Evolutionary conservation across 2,888 invertebrate genomes (phyloP), one percentile per base, ranked within the genome.

Genomic region (Bimastos eiseni): DNA sequence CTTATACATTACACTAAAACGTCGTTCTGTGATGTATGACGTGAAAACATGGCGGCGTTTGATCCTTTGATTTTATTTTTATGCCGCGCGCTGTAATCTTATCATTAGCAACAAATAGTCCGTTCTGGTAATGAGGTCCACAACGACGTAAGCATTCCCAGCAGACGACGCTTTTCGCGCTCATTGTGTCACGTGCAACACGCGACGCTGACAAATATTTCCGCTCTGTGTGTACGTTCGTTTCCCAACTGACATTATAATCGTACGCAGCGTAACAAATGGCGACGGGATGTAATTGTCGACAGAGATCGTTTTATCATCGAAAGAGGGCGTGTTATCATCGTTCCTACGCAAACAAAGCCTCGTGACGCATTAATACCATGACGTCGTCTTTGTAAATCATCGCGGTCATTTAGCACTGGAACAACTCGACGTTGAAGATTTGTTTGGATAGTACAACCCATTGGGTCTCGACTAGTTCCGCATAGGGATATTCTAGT

Each of bases 331-430:
- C 70, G 70, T 30, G 70, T n/a, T 70, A 30, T 70, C 70, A 70
- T 70, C 70, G 70, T 70, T n/a, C n/a, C 70, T 70, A 70, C n/a
- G 70, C 70, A 70, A 70, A 70, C 70, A 70, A 70, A 70, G n/a
- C 70, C 70, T 1, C n/a, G 70, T 70, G 70, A 70, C 70, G 70
- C 70, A 70, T 70, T 70, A n/a, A n/a, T 70, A n/a, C 70, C 70
- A 13, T 70, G 70, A n/a, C 70, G 70, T 70, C 70, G n/a, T 70
- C 70, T 70, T 70, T n/a, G n/a, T n/a, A 70, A 70, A 70, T 70
- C n/a, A 70, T 70, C 70, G 70, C 70, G 70, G 70, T 11, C 70
- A n/a, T 70, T n/a, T 70, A n/a, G 70, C 30, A 70, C n/a, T 70
- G 70, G 49, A 49, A 24, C 49, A 24, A 24, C 49, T 49, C 11